Base-by-base conservation (phyloP, 2,888 invertebrate species). In the Syrphus vitripennis region DNA sequence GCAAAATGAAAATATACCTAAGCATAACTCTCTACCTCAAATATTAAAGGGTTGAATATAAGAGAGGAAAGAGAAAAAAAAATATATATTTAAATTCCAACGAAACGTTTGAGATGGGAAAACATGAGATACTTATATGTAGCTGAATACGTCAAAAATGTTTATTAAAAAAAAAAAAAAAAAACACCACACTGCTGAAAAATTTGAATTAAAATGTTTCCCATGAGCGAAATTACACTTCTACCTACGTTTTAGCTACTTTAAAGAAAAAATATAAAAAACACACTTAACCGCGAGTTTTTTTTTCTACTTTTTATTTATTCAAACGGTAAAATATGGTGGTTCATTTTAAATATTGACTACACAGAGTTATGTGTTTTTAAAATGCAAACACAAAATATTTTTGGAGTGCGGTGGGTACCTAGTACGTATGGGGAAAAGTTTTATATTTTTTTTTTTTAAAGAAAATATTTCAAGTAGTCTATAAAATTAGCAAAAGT, bases 141-240 rank as follows among this genome's bases (percentile, higher is more conserved):
- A n/a, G n/a, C n/a, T n/a, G n/a, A n/a, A n/a, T 31, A 31, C 55
- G 29, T 55, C 53, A 53, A 53, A 26, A 53, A 53, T 26, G 26
- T 53, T 53, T 53, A 53, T 29, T 4, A 26, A 26, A 53, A 26
- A 9, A 53, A 4, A 26, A 57, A 57, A 57, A 29, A 29, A 4
- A 29, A 21, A 14, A 37, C 14, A 0, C 7, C 3, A 21, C 14
- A 59, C 34, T 59, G 19, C 37, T 37, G 19, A 14, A 59, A n/a
- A 59, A 59, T 34, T 59, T 59, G 59, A 37, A 37, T 59, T 59
- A 59, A 59, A 59, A 59, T 37, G 37, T 37, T 59, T 34, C 59
- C 34, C 59, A 59, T 59, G 59, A 59, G 59, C n/a, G 12, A 59
- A 59, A 59, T 59, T 59, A 59, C 16, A 57, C n/a, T n/a, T n/a